Evolutionary conservation across 2,113 vertebrate genomes (phyloP).

Genomic region (Rhabdomys dilectus): DNA sequence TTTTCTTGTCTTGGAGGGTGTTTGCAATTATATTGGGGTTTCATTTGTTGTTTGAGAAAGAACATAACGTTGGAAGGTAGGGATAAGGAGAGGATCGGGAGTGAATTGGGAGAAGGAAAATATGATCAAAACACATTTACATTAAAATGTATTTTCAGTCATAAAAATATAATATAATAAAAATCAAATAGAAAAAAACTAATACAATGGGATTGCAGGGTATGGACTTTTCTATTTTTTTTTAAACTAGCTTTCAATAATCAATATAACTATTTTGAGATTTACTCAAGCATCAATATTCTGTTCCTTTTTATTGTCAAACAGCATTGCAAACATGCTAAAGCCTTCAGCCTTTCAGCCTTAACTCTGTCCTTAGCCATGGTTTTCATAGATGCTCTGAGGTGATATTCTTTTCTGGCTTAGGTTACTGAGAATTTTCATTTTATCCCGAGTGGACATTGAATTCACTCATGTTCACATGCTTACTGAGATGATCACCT

Average conservation of each 20-base stretch:
- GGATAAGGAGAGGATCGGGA: not conserved
- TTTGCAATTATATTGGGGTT: not conserved
- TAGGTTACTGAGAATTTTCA: not conserved
- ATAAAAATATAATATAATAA: not conserved
- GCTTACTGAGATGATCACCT: not conserved
- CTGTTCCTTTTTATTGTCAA: conserved; percentile 12
- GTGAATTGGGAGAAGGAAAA: not conserved
- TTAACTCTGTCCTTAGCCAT: not conserved
- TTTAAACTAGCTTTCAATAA: not conserved
- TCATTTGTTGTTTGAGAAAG: not conserved
- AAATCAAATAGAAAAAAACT: not conserved
- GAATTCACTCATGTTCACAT: not conserved
- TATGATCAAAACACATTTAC: not conserved
- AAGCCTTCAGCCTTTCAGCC: not conserved
- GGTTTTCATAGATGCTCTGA: not conserved
- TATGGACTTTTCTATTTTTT: not conserved
- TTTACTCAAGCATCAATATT: not conserved
- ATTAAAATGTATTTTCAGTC: not conserved
- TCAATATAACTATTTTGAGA: not conserved
- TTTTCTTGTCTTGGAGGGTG: not conserved
- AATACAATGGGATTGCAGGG: not conserved
- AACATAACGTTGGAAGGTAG: not conserved
- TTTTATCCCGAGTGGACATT: not conserved
- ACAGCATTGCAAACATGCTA: not conserved
- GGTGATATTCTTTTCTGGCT: not conserved